These are phyloP conservation scores for Rhopilema esculentum DNA, from an alignment of 30 jellyfish, hydroid and myxozoan species.

Conservation along the genomic window DNA sequence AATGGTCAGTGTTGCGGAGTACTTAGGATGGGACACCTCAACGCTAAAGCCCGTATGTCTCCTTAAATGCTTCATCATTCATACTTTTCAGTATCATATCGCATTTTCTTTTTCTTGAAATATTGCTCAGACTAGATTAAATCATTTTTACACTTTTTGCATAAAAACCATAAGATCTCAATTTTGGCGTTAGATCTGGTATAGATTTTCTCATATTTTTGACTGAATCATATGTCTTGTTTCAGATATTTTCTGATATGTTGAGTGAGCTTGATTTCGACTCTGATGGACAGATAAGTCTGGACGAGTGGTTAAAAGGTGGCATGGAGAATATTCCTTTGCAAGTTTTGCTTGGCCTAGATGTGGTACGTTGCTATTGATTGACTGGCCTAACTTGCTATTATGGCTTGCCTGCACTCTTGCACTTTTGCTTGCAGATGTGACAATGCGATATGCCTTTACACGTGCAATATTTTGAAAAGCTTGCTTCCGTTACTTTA, in stretches of 20 bases:
- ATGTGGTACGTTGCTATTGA: slow-evolving; percentile 65
- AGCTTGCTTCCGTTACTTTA: no score
- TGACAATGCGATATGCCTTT: no score
- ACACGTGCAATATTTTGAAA: no score
- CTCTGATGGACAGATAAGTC: slow-evolving; percentile 94
- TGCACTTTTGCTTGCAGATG: not conserved
- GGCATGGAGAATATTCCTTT: slow-evolving; percentile 98
- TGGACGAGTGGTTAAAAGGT: slow-evolving; percentile 97
- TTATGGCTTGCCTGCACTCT: not conserved
- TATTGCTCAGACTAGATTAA: not conserved
- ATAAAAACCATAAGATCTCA: no score
- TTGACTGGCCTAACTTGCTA: not conserved
- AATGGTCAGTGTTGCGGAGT: slow-evolving; percentile 97
- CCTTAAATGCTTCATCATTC: no score
- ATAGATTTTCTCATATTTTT: not conserved
- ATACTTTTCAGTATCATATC: not conserved
- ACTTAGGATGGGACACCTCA: slow-evolving; percentile 95
- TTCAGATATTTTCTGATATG: slow-evolving; percentile 94
- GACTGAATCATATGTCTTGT: not conserved
- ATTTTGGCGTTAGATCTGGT: not conserved
- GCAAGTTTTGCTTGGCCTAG: slow-evolving; percentile 93
- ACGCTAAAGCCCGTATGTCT: slow-evolving; percentile 88
- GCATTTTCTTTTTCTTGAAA: not conserved
- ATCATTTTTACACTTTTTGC: no score
- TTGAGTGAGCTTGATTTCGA: slow-evolving; percentile 96